Evolutionary conservation across 2,888 invertebrate species (phyloP).

Genomic region (Mythimna pallens): DNA sequence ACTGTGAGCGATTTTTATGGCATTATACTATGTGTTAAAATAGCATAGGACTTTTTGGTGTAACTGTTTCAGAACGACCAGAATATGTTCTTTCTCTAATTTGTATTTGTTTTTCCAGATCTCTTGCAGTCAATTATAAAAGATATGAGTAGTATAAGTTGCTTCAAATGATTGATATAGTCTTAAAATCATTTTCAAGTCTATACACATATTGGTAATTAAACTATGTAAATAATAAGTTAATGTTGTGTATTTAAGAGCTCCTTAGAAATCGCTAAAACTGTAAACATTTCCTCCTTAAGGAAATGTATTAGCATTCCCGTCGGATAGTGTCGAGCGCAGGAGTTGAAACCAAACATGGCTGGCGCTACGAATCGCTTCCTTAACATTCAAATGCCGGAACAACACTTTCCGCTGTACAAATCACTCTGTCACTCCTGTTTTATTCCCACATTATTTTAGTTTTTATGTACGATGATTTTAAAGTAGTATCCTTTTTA

Average conservation of each 20-base stretch:
- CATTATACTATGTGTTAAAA: not conserved
- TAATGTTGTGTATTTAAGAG: not conserved
- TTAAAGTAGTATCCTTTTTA: slow-evolving; percentile 17
- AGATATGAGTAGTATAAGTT: not conserved
- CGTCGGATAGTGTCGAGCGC: slow-evolving; percentile 73
- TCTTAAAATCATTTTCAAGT: not conserved
- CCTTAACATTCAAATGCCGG: slow-evolving; percentile 79
- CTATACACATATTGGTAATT: not conserved
- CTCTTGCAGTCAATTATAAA: too few relatives aligned
- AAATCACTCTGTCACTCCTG: slow-evolving; percentile 79
- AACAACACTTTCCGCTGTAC: slow-evolving; percentile 78
- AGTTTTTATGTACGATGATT: slow-evolving; percentile 17
- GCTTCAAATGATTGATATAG: not conserved
- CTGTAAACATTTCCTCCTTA: slow-evolving; percentile 49
- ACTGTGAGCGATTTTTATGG: slow-evolving; percentile 39
- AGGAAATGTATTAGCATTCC: slow-evolving; percentile 80
- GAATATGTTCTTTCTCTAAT: not conserved
- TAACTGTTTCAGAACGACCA: not conserved
- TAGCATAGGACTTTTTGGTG: not conserved
- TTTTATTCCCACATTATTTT: slow-evolving; percentile 62
- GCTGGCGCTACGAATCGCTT: slow-evolving; percentile 73
- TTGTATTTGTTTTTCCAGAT: not conserved
- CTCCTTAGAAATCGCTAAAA: slow-evolving; percentile 39
- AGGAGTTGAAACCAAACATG: slow-evolving; percentile 74
- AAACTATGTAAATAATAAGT: not conserved